These are phyloP conservation scores for Huso huso DNA, from an alignment of 2,797 vertebrate species.

Conservation along the genomic window DNA sequence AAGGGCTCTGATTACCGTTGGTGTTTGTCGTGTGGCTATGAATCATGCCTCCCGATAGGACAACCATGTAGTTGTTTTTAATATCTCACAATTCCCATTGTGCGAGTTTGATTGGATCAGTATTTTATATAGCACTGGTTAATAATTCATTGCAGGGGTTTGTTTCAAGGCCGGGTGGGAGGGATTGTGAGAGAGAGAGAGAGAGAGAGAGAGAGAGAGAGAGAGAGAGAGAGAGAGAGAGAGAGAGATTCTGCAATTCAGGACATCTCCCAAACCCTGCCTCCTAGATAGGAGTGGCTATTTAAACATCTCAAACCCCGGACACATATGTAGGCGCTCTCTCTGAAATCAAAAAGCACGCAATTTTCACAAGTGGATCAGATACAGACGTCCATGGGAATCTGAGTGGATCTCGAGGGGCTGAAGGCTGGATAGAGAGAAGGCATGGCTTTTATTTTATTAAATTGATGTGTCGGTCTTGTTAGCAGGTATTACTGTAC, in stretches of 20 bases:
- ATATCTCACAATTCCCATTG: neutral
- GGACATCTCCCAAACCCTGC: conserved; percentile 34
- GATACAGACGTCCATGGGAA: conserved; percentile 29
- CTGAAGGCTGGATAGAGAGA: conserved; percentile 25
- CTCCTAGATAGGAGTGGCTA: conserved; percentile 45
- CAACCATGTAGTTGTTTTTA: neutral
- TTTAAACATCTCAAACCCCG: conserved; percentile 23
- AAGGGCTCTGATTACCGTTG: conserved; percentile 5
- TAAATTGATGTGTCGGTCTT: neutral
- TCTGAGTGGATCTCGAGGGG: conserved; percentile 33
- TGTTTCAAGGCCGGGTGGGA: conserved; percentile 5
- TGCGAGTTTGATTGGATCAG: neutral
- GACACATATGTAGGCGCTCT: conserved; percentile 22
- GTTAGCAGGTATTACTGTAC: too few relatives aligned
- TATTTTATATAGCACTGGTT: conserved; percentile 3
- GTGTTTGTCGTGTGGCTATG: conserved; percentile 13
- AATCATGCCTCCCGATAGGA: neutral
- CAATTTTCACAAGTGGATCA: conserved; percentile 14
- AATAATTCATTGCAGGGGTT: conserved; percentile 15
- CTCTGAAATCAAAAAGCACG: conserved; percentile 21
- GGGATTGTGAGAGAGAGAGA: too few relatives aligned
- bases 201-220: too few relatives aligned
- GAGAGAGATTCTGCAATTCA: conserved; percentile 45
- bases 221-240: conserved; percentile 20
- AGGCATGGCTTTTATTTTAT: conserved; percentile 17